Evolutionary conservation across 2,888 invertebrate genomes (phyloP).

Genomic region (Scaptomyza polygonia): DNA sequence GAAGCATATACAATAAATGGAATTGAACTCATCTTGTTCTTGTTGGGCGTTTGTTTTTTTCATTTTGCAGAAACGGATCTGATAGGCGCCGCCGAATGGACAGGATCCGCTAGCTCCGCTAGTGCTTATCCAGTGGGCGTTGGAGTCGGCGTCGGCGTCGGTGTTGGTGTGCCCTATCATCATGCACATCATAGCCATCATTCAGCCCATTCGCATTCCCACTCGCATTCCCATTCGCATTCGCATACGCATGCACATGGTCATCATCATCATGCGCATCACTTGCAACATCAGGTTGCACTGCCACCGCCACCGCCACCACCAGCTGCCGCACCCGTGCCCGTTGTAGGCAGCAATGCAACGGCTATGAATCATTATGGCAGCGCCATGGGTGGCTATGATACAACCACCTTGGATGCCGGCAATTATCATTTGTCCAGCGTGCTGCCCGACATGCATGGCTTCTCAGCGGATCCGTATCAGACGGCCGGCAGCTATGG

Average conservation of each 20-base stretch:
- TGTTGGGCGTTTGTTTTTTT: not conserved
- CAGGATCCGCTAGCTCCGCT: conserved; percentile 85
- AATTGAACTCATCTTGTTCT: no score
- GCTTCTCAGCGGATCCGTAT: conserved; percentile 84
- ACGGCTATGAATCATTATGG: conserved; percentile 80
- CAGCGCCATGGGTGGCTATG: conserved; percentile 85
- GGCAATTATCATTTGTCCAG: conserved; percentile 86
- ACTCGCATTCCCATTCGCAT: conserved; percentile 39
- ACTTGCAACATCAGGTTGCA: conserved; percentile 76
- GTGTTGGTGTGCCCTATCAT: conserved; percentile 49
- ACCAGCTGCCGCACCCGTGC: conserved; percentile 83
- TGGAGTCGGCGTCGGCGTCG: conserved; percentile 32
- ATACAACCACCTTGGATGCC: conserved; percentile 66
- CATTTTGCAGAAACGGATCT: conserved; percentile 86
- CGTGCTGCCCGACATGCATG: conserved; percentile 87
- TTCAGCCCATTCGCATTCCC: conserved; percentile 23
- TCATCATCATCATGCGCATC: conserved; percentile 56
- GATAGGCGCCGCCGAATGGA: conserved; percentile 88
- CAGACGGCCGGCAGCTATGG: conserved; percentile 73
- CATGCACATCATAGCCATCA: conserved; percentile 56
- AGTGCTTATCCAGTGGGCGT: conserved; percentile 45
- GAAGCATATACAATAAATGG: no score
- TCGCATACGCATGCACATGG: conserved; percentile 29
- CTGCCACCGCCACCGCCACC: conserved; percentile 85
- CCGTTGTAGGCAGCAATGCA: conserved; percentile 40